Evolutionary conservation across 1,140 invertebrate species (phyloP), one percentile per base, ranked within the genome.

Genomic region (Geopemphigus sp.): DNA sequence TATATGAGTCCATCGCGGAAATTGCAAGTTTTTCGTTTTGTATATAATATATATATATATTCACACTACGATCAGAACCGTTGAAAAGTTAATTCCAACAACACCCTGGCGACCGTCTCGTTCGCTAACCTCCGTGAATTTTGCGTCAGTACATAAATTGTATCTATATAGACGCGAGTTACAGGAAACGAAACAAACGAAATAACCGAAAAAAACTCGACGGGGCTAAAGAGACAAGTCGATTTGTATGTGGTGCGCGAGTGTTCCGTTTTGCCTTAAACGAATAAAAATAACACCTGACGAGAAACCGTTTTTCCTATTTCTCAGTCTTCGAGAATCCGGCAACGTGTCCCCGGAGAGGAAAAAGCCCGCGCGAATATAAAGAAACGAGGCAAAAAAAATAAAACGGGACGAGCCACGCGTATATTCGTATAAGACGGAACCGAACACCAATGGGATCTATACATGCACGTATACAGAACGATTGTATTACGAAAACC

Each of bases 271-370:
- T 50, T 50, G 11, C 24, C 45, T 22, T 68, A 68, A 68, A 68
- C 64, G 64, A 50, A 68, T 24, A 24, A 68, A 45, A 47, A 47
- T 26, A 68, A 68, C 64, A 68, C 39, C 39, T 29, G 64, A 68
- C 64, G 19, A 68, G 29, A 73, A 54, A 56, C 47, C 70, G 70
- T 73, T 73, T 73, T 73, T 73, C 70, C 70, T 29, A 19, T 73
- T 56, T 56, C 19, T 29, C 26, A 68, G 22, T 5, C 39, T 73
- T 73, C 26, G 70, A 45, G 11, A 45, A 5, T 45, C 5, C 39
- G 5, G 39, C 39, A 45, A 73, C 70, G n/a, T 56, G 70, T 73
- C 70, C 50, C 70, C 50, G 39, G 70, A 72, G 68, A 12, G 24
- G 39, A 53, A 50, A 50, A 53, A 15, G 66, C n/a, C n/a, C n/a